Percentiles rank a stretch among this genome's conserved stretches.
Evolutionary conservation across 2,113 vertebrate species (phyloP).

Genomic region (Psophia crepitans): DNA sequence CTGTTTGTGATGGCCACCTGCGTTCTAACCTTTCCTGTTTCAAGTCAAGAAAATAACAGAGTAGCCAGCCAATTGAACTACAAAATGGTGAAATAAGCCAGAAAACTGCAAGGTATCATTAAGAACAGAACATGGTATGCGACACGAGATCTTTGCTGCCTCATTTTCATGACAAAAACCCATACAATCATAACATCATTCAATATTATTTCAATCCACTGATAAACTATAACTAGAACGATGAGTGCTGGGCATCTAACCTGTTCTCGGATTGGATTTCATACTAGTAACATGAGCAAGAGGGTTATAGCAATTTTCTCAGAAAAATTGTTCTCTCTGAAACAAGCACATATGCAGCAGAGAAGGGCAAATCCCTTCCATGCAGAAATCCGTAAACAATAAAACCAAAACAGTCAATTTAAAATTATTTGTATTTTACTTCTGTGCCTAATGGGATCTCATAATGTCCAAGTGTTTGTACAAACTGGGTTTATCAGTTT

Average conservation of each 20-base stretch:
- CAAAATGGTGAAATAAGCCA: background rate
- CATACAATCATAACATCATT: background rate
- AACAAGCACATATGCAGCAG: background rate
- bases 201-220: background rate
- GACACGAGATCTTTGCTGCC: background rate
- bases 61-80: background rate
- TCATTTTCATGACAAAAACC: background rate
- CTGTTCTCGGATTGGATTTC: background rate
- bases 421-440: conserved; percentile 24
- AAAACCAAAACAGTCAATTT: background rate
- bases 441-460: background rate
- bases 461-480: background rate
- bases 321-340: background rate
- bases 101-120: background rate
- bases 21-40: background rate
- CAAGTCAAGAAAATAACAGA: background rate
- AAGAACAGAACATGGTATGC: background rate
- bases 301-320: background rate
- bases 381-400: background rate
- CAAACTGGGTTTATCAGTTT: background rate
- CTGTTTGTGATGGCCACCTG: background rate
- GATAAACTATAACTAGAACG: background rate
- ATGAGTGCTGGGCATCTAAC: background rate
- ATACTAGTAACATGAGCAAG: background rate
- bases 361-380: background rate